Evolutionary conservation across 2,888 invertebrate genomes (phyloP).

Genomic region (Leptinotarsa juncta): DNA sequence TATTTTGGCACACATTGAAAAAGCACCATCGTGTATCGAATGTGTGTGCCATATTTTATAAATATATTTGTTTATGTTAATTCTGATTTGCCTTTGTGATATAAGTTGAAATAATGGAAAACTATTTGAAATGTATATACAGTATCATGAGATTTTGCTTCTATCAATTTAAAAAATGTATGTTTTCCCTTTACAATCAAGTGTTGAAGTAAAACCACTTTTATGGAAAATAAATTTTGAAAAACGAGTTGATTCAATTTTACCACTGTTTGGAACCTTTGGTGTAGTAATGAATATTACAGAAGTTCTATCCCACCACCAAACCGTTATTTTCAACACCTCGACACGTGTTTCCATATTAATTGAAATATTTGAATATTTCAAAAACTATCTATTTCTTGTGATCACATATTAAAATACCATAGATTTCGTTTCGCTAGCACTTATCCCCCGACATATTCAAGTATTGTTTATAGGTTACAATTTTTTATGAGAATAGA

Average conservation of each 20-base stretch:
- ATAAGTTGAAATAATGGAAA: slow-evolving; percentile 42
- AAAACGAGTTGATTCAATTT: slow-evolving; percentile 14
- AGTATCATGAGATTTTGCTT: slow-evolving; percentile 50
- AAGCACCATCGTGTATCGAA: slow-evolving; percentile 23
- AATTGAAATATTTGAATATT: too few relatives aligned
- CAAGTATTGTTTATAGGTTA: too few relatives aligned
- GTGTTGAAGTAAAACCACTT: slow-evolving; percentile 54
- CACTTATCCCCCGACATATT: too few relatives aligned
- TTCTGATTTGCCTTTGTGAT: slow-evolving; percentile 49
- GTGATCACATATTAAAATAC: too few relatives aligned
- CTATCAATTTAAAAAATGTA: slow-evolving; percentile 48
- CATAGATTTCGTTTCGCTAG: too few relatives aligned
- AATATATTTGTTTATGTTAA: slow-evolving; percentile 41
- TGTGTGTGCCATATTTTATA: slow-evolving; percentile 45
- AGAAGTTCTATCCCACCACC: too few relatives aligned
- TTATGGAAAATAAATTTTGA: slow-evolving; percentile 52
- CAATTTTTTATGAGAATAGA: too few relatives aligned
- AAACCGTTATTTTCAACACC: too few relatives aligned
- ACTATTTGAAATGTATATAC: slow-evolving; percentile 45
- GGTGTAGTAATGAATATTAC: too few relatives aligned
- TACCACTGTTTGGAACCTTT: too few relatives aligned
- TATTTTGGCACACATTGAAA: slow-evolving; percentile 35
- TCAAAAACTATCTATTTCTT: too few relatives aligned
- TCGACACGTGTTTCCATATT: too few relatives aligned
- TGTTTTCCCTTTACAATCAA: slow-evolving; percentile 54